Conservation (phyloP, 2,797 vertebrate genomes). For the Synaphobranchus kaupii region DNA sequence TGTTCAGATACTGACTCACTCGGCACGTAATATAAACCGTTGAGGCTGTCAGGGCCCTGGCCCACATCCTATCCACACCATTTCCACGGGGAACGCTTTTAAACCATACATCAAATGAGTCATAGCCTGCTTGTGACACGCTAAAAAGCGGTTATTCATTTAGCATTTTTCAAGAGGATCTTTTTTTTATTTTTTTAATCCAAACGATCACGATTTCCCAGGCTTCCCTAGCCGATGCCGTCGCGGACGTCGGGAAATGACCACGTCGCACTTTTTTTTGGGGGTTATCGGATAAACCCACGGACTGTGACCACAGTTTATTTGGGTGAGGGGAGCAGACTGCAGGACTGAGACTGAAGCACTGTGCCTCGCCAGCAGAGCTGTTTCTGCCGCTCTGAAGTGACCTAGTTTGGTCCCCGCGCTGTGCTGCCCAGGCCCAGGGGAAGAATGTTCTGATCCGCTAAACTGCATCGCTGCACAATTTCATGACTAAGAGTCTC, state of each 20-base stretch:
- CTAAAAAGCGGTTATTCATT: background rate
- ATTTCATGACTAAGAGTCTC: slow-evolving; percentile 19
- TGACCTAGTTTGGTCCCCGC: slow-evolving; percentile 9
- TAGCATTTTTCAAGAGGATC: background rate
- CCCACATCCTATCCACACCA: slow-evolving; percentile 11
- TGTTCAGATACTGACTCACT: slow-evolving; percentile 14
- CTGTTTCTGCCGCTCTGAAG: background rate
- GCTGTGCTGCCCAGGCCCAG: background rate
- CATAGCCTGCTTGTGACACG: background rate
- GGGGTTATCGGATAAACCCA: background rate
- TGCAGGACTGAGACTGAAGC: background rate
- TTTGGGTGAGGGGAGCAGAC: background rate
- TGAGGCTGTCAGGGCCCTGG: background rate
- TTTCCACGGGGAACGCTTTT: background rate
- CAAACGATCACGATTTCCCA: background rate
- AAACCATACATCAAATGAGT: slow-evolving; percentile 18
- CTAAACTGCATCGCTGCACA: slow-evolving; percentile 16
- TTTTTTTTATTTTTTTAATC: no score
- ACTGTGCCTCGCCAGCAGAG: background rate
- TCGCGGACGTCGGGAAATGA: background rate
- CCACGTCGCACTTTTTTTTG: background rate
- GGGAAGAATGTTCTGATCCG: slow-evolving; percentile 10
- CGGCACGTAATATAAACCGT: slow-evolving; percentile 17
- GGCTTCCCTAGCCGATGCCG: background rate
- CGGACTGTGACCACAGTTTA: background rate